These are phyloP conservation scores for Crioceris asparagi DNA, from an alignment of 2,888 invertebrate species.

Conservation along the genomic window DNA sequence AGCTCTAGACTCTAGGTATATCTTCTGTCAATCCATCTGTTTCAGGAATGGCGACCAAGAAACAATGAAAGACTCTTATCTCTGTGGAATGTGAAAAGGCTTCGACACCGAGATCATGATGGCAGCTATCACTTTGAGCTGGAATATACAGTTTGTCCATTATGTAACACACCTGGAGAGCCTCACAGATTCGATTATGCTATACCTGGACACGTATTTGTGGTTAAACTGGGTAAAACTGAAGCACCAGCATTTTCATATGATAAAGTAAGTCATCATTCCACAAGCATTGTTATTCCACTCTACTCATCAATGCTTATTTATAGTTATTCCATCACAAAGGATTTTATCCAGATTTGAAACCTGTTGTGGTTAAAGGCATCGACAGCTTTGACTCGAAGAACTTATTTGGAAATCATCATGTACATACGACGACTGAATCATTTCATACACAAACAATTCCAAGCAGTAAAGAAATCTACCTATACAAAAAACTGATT, in stretches of 20 bases:
- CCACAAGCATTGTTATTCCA: too few species aligned
- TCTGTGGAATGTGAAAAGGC: slow-evolving; percentile 58
- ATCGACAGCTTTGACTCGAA: slow-evolving; percentile 21
- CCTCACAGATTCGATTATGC: slow-evolving; percentile 40
- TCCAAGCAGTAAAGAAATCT: slow-evolving; percentile 21
- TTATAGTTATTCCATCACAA: too few species aligned
- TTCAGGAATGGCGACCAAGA: slow-evolving; percentile 21
- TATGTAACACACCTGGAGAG: slow-evolving; percentile 32
- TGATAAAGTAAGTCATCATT: slow-evolving; percentile 3
- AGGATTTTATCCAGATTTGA: too few species aligned
- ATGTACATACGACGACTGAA: slow-evolving; percentile 26
- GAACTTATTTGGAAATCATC: slow-evolving; percentile 26
- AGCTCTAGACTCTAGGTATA: too few species aligned
- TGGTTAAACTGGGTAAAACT: slow-evolving; percentile 33
- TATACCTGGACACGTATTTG: slow-evolving; percentile 51
- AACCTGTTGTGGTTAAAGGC: slow-evolving; percentile 18
- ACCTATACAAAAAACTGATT: slow-evolving; percentile 28
- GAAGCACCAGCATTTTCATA: background rate
- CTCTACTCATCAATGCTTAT: too few species aligned
- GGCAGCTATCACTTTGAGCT: slow-evolving; percentile 51
- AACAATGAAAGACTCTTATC: slow-evolving; percentile 42
- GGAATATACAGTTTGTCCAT: slow-evolving; percentile 53
- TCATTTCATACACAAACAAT: slow-evolving; percentile 16
- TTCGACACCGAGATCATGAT: slow-evolving; percentile 49
- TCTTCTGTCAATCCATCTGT: too few species aligned